phyloP scores from a whole-genome alignment of 2,888 invertebrate species.

The Caenorhabditis angaria region DNA sequence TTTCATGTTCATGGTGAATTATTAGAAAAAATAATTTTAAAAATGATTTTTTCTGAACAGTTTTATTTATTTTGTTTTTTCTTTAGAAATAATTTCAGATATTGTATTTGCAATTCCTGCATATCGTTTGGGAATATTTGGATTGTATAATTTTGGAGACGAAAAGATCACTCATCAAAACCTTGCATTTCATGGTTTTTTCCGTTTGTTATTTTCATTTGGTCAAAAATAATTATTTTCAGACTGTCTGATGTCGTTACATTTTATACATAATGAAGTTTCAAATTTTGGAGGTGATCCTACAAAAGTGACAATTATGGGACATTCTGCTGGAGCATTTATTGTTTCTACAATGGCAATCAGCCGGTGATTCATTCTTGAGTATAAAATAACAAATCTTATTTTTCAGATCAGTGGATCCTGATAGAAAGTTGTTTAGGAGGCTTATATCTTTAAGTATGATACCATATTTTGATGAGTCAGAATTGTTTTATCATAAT shows the following conservation, averaged over 20 bases:
- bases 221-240: constrained; percentile 8
- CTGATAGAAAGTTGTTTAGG: constrained; percentile 16
- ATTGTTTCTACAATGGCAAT: constrained; percentile 21
- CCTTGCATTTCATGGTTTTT: constrained; percentile 55
- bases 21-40: no score
- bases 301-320: constrained; percentile 33
- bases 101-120: constrained; percentile 57
- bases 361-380: neutral
- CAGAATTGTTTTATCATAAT: constrained; percentile 26
- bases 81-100: constrained; percentile 14
- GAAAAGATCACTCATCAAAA: constrained; percentile 45
- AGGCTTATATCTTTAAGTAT: constrained; percentile 21
- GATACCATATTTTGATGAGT: constrained; percentile 13
- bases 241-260: constrained; percentile 16
- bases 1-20: no score
- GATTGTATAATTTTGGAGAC: constrained; percentile 51
- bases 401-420: constrained; percentile 18
- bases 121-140: constrained; percentile 57
- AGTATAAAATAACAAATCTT: neutral
- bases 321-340: constrained; percentile 30
- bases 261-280: constrained; percentile 28
- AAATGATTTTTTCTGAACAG: no score
- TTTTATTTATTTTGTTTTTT: no score
- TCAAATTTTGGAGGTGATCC: constrained; percentile 25
- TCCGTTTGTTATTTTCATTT: no score